These are phyloP conservation scores for Brotogeris chrysoptera DNA, from an alignment of 2,797 vertebrate species.

Conservation along the genomic window DNA sequence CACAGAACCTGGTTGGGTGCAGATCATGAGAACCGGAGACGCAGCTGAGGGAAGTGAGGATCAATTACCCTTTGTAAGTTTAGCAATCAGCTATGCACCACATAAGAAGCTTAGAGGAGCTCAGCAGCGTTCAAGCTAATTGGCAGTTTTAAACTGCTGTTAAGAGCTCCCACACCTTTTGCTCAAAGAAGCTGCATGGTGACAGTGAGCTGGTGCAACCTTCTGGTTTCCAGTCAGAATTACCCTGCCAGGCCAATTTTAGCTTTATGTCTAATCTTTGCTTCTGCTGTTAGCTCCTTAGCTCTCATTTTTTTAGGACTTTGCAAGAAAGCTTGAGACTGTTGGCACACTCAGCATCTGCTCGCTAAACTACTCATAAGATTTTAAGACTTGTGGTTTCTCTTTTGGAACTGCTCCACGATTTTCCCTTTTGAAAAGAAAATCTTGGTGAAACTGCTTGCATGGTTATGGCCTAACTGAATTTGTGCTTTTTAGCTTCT, in stretches of 20 bases:
- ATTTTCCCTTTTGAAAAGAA: neutral
- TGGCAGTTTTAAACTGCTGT: conserved; percentile 51
- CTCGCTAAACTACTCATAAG: neutral
- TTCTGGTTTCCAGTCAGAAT: neutral
- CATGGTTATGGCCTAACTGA: conserved; percentile 2
- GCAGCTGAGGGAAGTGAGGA: neutral
- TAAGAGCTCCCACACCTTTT: conserved; percentile 59
- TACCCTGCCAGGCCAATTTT: neutral
- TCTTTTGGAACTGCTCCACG: neutral
- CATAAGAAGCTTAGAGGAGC: conserved; percentile 53
- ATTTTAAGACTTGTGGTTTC: conserved; percentile 33
- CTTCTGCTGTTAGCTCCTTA: neutral
- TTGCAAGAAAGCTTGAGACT: neutral
- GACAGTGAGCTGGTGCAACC: neutral
- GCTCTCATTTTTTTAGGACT: neutral
- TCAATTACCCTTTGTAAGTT: conserved; percentile 47
- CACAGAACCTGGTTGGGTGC: neutral
- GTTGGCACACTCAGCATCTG: conserved; percentile 5
- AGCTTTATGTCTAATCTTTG: neutral
- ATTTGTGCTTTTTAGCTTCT: neutral
- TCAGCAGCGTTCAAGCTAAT: conserved; percentile 48
- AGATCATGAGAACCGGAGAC: neutral
- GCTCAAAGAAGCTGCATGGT: neutral
- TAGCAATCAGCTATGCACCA: neutral
- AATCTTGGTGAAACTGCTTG: neutral